Conservation (phyloP, 2,113 vertebrate species). For the Prietella phreatophila region DNA sequence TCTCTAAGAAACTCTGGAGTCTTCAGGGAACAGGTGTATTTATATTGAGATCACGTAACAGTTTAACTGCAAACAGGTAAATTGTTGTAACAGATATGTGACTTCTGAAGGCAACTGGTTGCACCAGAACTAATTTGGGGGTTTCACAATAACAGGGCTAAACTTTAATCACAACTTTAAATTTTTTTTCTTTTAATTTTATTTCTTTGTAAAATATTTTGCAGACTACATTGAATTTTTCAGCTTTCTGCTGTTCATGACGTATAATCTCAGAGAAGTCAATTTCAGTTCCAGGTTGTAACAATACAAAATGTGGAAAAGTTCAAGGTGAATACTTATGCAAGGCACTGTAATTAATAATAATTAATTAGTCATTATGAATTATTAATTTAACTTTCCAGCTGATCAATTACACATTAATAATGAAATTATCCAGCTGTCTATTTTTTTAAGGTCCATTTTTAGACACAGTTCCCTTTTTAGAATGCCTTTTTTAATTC, state of each 20-base stretch:
- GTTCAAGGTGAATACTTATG: neutral
- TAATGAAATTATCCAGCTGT: neutral
- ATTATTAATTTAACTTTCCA: conserved; percentile 21
- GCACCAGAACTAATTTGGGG: neutral
- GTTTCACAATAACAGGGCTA: neutral
- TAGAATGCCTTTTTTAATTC: neutral
- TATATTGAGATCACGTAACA: neutral
- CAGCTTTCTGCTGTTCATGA: neutral
- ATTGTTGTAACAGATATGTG: neutral
- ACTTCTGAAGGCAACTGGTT: neutral
- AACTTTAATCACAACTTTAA: neutral
- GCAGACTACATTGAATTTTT: too few relatives aligned
- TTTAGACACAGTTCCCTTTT: neutral
- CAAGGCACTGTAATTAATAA: conserved; percentile 7
- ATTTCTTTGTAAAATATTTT: neutral
- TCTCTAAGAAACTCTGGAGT: neutral
- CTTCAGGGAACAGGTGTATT: neutral
- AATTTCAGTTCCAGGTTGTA: neutral
- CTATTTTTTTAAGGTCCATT: neutral
- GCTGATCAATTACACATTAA: conserved; percentile 3
- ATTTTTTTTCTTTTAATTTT: too few relatives aligned
- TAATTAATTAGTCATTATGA: conserved; percentile 10
- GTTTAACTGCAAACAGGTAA: neutral
- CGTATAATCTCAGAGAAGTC: neutral
- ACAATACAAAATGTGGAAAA: neutral